Evolutionary conservation across 2,797 vertebrate genomes (phyloP), one percentile per base, ranked within the genome.

Genomic region (Austrolebias charrua): DNA sequence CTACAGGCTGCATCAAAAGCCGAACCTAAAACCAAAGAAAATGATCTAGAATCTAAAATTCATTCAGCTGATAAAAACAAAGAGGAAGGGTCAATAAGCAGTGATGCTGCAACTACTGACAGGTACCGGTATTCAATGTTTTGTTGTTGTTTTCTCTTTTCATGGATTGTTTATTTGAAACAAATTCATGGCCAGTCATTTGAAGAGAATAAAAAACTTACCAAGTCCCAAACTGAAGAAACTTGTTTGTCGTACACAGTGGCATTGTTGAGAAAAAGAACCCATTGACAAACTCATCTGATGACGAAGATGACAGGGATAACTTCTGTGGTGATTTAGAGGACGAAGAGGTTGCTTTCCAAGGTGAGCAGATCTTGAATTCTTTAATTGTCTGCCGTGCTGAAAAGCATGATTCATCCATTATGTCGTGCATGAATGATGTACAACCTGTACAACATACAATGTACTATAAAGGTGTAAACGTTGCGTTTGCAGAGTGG

Each of bases 401-500:
- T 6, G 12, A 2, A 24, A 15, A 24, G 3, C 49, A 10, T 29
- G n/a, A 55, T 55, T 60, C 5, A 65, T 14, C 8, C 7, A 59
- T 16, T 55, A 55, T 0, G 14, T 18, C 29, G 14, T 13, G 47
- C 48, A 16, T 1, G 4, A 16, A 15, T 46, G 2, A 31, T 54
- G 19, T 15, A 47, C 18, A 54, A 47, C 59, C 20, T 55, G 44
- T 8, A 24, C 28, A 35, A 28, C n/a, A 40, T 46, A 20, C 19
- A 5, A 31, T 14, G 15, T 12, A 53, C 24, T 50, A 18, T 40
- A 31, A 51, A 29, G 10, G 53, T 14, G 1, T 55, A 49, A 35
- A 12, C n/a, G 12, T 35, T 73, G 62, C 71, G 12, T 58, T 5
- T 38, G 6, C 56, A 93, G 93, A 89, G 3, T 94, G 93, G 93